phyloP scores from a whole-genome alignment of 2,888 invertebrate genomes.

The Drosophila pseudotalamancana region DNA sequence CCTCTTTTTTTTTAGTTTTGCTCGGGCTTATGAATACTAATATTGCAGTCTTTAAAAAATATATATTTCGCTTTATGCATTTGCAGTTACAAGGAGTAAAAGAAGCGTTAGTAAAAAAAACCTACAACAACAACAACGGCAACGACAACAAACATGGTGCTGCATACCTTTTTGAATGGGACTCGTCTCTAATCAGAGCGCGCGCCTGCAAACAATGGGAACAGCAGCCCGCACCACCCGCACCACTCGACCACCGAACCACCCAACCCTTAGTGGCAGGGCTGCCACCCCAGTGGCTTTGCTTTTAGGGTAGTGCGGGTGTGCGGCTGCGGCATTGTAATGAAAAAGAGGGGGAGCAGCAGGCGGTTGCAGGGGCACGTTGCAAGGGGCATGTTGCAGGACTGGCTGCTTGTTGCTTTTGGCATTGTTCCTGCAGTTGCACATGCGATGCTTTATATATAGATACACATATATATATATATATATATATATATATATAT shows the following conservation, averaged over 20 bases:
- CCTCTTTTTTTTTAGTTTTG: not conserved
- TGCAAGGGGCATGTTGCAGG: constrained; percentile 5
- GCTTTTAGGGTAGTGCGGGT: constrained; percentile 33
- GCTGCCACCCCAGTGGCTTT: constrained; percentile 13
- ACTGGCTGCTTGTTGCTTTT: constrained; percentile 71
- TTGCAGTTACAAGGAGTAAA: constrained; percentile 31
- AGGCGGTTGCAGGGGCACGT: not conserved
- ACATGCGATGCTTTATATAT: constrained; percentile 68
- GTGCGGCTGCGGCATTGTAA: constrained; percentile 55
- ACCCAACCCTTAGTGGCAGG: not conserved
- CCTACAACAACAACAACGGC: constrained; percentile 12
- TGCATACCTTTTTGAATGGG: constrained; percentile 63
- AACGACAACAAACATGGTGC: constrained; percentile 7
- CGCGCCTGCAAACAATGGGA: constrained; percentile 75
- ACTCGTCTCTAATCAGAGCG: constrained; percentile 70
- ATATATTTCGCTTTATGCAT: constrained; percentile 40
- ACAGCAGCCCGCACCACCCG: constrained; percentile 15
- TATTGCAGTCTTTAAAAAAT: constrained; percentile 37
- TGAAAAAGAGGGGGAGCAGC: constrained; percentile 61
- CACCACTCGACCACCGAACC: not conserved
- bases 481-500: constrained; percentile 6
- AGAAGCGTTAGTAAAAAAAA: too few relatives aligned
- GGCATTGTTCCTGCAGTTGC: constrained; percentile 75
- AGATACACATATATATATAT: constrained; percentile 8
- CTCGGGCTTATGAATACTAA: constrained; percentile 23